phyloP scores from a whole-genome alignment of 2,113 vertebrate genomes.

The Melanocharis versteri region DNA sequence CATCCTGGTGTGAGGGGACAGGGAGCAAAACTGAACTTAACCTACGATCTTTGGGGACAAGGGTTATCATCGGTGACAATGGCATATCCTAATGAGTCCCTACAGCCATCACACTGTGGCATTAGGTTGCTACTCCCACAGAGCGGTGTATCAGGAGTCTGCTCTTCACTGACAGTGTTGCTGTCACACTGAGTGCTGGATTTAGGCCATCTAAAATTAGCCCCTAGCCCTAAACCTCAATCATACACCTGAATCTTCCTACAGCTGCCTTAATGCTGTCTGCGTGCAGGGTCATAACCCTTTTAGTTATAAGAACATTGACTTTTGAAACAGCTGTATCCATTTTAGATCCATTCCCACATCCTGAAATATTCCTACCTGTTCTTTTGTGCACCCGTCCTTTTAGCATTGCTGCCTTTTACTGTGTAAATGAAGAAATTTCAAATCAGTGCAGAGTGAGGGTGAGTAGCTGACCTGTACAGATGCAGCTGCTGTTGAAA shows the following conservation, averaged over 20 bases:
- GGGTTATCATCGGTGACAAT: background rate
- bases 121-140: background rate
- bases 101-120: background rate
- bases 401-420: background rate
- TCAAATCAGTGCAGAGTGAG: background rate
- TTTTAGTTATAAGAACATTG: background rate
- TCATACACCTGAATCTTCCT: background rate
- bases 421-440: background rate
- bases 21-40: background rate
- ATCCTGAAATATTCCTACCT: background rate
- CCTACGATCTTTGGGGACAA: background rate
- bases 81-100: background rate
- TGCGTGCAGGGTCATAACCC: background rate
- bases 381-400: background rate
- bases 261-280: background rate
- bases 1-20: background rate
- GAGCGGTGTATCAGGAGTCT: background rate
- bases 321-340: background rate
- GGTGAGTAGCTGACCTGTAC: background rate
- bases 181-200: background rate
- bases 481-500: background rate
- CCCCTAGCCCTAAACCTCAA: background rate
- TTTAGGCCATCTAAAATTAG: constrained; percentile 35
- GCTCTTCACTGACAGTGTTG: background rate
- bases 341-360: background rate